These are phyloP conservation scores for Chlorospingus flavigularis DNA, from an alignment of 2,797 vertebrate species.

Conservation along the genomic window DNA sequence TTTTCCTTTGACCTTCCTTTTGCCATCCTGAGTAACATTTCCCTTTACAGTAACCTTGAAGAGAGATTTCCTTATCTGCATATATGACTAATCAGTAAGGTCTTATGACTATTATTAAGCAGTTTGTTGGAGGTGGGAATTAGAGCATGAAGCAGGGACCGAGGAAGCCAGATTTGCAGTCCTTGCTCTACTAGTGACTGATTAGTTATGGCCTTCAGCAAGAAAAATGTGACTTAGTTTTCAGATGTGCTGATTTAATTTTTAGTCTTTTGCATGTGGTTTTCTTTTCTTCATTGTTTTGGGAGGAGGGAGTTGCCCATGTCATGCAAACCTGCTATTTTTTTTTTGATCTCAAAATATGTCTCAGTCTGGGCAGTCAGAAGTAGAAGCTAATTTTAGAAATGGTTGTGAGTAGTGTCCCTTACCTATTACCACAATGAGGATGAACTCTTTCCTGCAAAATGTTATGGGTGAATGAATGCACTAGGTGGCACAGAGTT, in stretches of 20 bases:
- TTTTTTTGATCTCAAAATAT: not conserved
- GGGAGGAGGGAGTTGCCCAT: not conserved
- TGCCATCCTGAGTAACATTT: not conserved
- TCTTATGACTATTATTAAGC: constrained; percentile 39
- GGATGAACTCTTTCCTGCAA: not conserved
- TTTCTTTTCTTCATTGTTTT: constrained; percentile 17
- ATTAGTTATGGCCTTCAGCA: constrained; percentile 45
- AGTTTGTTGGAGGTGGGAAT: constrained; percentile 44
- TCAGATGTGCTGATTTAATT: constrained; percentile 15
- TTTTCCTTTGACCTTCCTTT: not conserved
- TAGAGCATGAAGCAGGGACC: constrained; percentile 5
- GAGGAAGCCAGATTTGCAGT: constrained; percentile 6
- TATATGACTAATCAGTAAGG: constrained; percentile 36
- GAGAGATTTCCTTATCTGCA: constrained; percentile 25
- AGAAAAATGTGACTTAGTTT: not conserved
- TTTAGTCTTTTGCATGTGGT: not conserved
- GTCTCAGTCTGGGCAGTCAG: not conserved
- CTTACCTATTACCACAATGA: not conserved
- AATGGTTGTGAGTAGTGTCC: not conserved
- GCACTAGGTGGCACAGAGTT: not conserved
- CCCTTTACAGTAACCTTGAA: constrained; percentile 17
- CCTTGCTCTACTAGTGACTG: constrained; percentile 22
- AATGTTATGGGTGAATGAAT: not conserved
- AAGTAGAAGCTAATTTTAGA: not conserved
- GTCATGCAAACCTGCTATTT: not conserved